These are phyloP conservation scores for Gyps fulvus DNA, from an alignment of 2,113 vertebrate species.

Conservation along the genomic window DNA sequence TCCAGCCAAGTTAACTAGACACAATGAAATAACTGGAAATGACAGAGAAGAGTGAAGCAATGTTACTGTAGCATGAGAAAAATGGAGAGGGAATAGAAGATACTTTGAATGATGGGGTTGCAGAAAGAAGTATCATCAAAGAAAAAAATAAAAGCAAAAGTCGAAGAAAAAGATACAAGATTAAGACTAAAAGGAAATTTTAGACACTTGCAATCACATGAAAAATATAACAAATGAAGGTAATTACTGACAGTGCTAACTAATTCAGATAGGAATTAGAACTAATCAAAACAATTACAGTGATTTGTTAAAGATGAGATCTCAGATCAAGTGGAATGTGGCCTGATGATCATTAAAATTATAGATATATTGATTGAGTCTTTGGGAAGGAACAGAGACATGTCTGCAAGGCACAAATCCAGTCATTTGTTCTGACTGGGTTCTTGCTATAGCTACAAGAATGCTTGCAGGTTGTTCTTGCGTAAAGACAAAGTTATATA, in stretches of 20 bases:
- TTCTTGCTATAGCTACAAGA: background rate
- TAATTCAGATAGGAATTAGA: background rate
- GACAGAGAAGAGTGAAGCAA: background rate
- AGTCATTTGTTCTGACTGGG: background rate
- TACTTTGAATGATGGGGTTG: background rate
- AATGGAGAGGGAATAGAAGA: background rate
- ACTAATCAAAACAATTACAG: background rate
- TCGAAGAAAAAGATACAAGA: background rate
- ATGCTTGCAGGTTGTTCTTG: background rate
- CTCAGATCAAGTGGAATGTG: background rate
- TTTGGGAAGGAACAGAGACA: background rate
- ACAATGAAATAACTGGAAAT: background rate
- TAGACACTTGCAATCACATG: background rate
- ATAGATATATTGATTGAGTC: background rate
- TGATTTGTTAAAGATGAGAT: background rate
- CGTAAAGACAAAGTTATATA: background rate
- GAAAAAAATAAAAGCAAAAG: background rate
- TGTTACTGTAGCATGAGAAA: background rate
- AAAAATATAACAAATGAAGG: background rate
- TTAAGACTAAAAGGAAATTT: background rate
- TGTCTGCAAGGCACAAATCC: background rate
- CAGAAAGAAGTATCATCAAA: background rate
- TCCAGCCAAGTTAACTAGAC: background rate
- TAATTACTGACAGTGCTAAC: background rate
- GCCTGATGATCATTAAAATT: background rate